Conservation (phyloP, 2,888 invertebrate species). For the Zelleria hepariella region DNA sequence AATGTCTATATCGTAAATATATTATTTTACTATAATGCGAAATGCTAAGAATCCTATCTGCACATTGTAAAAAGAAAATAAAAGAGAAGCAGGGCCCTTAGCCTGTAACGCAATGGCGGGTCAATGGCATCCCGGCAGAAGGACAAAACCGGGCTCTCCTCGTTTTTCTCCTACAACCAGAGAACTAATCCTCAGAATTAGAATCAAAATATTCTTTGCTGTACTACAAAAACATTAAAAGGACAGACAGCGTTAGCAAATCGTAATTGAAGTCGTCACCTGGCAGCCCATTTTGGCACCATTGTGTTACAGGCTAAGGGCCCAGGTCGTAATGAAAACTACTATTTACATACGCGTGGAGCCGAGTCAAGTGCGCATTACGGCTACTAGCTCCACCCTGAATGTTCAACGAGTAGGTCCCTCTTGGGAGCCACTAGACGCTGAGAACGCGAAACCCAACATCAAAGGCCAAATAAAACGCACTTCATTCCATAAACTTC, state of each 20-base stretch:
- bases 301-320: too few species aligned
- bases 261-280: too few species aligned
- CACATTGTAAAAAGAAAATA: not conserved
- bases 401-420: conserved; percentile 26
- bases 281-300: too few species aligned
- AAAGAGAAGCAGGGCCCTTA: conserved; percentile 1
- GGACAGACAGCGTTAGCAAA: too few species aligned
- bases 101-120: too few species aligned
- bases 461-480: conserved; percentile 64
- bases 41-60: not conserved
- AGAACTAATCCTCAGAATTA: too few species aligned
- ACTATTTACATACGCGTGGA: conserved; percentile 13
- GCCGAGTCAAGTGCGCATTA: conserved; percentile 33
- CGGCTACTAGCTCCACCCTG: conserved; percentile 42
- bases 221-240: too few species aligned
- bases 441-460: conserved; percentile 58
- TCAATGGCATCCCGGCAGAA: too few species aligned
- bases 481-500: conserved; percentile 63
- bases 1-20: not conserved
- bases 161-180: too few species aligned
- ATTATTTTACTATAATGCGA: not conserved
- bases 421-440: conserved; percentile 52
- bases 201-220: too few species aligned
- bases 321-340: not conserved
- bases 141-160: too few species aligned